These are phyloP conservation scores for Paguma larvata DNA, from an alignment of 2,797 vertebrate species.

Conservation along the genomic window DNA sequence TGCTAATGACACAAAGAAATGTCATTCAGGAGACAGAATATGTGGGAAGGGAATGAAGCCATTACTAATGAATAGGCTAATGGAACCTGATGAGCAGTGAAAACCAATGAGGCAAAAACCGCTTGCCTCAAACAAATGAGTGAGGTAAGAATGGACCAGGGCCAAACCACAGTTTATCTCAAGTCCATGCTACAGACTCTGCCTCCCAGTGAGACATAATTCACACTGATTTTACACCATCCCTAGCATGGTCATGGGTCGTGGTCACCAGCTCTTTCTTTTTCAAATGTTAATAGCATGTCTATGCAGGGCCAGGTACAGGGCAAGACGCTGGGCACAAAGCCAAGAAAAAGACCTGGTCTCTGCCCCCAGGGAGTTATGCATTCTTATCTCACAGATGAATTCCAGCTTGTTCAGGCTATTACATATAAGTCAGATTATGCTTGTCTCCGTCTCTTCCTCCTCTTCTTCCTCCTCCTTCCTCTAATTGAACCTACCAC, in stretches of 20 bases:
- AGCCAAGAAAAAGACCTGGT: not conserved
- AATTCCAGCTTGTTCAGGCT: not conserved
- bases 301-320: not conserved
- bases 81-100: constrained; percentile 61
- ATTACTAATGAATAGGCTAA: constrained; percentile 64
- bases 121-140: constrained; percentile 17
- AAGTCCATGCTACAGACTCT: not conserved
- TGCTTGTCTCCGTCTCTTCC: not conserved
- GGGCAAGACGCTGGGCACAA: not conserved
- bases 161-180: not conserved
- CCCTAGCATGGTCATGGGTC: not conserved
- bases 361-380: not conserved
- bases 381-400: not conserved
- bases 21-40: constrained; percentile 49
- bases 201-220: not conserved
- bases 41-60: constrained; percentile 58
- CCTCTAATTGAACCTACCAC: not conserved
- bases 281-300: not conserved
- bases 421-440: not conserved
- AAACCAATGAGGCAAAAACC: constrained; percentile 69
- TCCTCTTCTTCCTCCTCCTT: not conserved
- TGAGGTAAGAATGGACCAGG: not conserved
- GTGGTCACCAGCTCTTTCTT: not conserved
- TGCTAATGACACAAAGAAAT: constrained; percentile 37
- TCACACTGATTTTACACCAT: not conserved